Percentiles rank a stretch among this genome's conserved stretches.
Conservation (phyloP, 2,888 invertebrate species). For the Melinopterus prodromus region DNA sequence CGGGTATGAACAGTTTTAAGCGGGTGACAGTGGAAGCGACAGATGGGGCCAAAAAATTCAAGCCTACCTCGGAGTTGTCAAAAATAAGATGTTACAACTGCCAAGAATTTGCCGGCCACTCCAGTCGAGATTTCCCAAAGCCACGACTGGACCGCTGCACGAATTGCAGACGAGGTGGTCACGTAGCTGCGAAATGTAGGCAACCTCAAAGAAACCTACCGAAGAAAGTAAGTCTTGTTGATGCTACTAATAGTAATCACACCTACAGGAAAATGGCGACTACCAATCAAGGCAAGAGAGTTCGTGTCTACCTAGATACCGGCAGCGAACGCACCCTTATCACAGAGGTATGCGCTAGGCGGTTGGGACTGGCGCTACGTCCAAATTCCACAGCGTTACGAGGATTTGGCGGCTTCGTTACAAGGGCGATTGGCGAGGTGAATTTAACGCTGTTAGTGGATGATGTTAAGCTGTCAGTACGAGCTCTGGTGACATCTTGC, state of each 20-base stretch:
- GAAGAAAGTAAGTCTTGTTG: slow-evolving; percentile 7
- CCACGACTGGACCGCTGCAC: background rate
- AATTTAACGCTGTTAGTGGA: slow-evolving; percentile 20
- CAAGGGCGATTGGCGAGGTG: background rate
- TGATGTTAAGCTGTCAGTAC: slow-evolving; percentile 25
- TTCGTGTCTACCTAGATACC: slow-evolving; percentile 32
- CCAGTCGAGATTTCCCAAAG: background rate
- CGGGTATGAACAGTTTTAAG: background rate
- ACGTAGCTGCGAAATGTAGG: background rate
- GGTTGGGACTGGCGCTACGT: slow-evolving; percentile 20
- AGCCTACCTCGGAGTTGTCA: background rate
- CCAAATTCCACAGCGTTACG: slow-evolving; percentile 6
- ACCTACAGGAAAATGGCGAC: slow-evolving; percentile 24
- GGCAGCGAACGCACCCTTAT: slow-evolving; percentile 30
- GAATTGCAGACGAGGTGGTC: background rate
- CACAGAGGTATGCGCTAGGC: slow-evolving; percentile 27
- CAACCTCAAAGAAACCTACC: too few relatives aligned
- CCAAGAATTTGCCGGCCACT: background rate
- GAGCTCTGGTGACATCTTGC: slow-evolving; percentile 27
- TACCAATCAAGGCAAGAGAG: slow-evolving; percentile 16
- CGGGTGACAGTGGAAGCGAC: background rate
- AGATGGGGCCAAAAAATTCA: background rate
- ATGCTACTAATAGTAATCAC: background rate
- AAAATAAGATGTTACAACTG: background rate
- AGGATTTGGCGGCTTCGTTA: slow-evolving; percentile 30